Base-by-base conservation (phyloP, 2,888 invertebrate genomes). In the Diarsia rubi region DNA sequence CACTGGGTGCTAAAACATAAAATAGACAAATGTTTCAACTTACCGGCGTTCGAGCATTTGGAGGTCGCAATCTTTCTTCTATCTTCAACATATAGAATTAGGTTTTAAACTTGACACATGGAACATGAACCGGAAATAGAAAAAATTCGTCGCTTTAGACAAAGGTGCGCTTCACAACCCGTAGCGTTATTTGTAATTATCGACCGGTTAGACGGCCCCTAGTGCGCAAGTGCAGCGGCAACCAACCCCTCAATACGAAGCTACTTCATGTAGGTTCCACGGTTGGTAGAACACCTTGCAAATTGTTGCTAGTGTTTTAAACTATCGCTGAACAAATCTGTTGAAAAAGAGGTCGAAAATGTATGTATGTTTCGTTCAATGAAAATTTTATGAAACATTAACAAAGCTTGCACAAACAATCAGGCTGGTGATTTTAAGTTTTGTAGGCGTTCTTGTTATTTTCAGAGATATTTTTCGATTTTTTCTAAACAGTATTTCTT, bases 171-270 rank as follows among this genome's bases (percentile, higher is more conserved):
- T 57, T 14, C 21, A 27, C 60, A 27, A 42, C 63, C 49, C 47
- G 21, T 57, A 57, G 64, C 24, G 31, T 12, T 63, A 31, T 79
- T 77, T 79, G 73, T 73, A 64, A 64, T 57, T 16, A 77, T 77
- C 79, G 76, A 77, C 63, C 79, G 24, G 44, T 57, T 49, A 11
- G 11, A 21, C 19, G 31, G 44, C 8, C 24, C 24, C 79, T 79
- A 45, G 73, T 77, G 76, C 76, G 76, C 76, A 77, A 77, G 76
- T 77, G 76, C 76, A 77, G 57, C 64, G 37, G 8, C 37, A 37
- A 49, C 1, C n/a, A n/a, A 27, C 54, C 57, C 49, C 16, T 19
- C 42, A 24, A 21, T 59, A 77, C 14, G 8, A n/a, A 37, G 42
- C 16, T 19, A 57, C 21, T n/a, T 31, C 37, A 11, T 31, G 27